Base-by-base conservation (phyloP, 1,140 invertebrate genomes). In the Chironomus striatipennis region DNA sequence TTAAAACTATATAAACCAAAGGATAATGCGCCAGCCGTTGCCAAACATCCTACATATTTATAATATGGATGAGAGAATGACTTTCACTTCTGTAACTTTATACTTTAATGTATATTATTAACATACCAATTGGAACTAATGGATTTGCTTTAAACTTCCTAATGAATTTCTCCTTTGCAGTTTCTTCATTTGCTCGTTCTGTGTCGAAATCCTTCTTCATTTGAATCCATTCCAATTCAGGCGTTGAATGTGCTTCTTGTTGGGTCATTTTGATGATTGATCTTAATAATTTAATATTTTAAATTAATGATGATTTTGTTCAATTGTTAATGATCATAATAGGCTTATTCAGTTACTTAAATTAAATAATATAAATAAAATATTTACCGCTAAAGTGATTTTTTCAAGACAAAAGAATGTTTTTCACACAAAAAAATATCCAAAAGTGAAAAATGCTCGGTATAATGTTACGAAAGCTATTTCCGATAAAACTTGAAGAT, bases 131-230 rank as follows among this genome's bases (percentile, higher is more conserved):
- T 8, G 92, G 91, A 34, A 93, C 90, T 75, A 92, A 84, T 0
- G 92, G 92, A 83, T 93, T 93, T 81, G 90, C 89, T 77, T 83
- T 85, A 9, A 88, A 85, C 86, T 93, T 93, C 70, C 90, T 84
- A 12, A 80, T 76, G 42, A 91, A 82, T 83, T 90, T 92, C 77
- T 89, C 85, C 76, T 81, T 81, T 3, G 83, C 83, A 6, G 85
- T 84, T 83, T 91, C 89, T 1, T 79, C 75, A 42, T 78, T 74
- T 12, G 47, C 47, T n/a, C 47, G 17, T 70, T 70, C 17, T 18
- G 6, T 10, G 34, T 81, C 82, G 79, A 90, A 84, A 7, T 91
- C 89, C 75, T 86, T 83, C 7, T 85, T 84, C 75, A 92, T 77
- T 78, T 87, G 83, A 70, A 91, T 81, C 91, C 90, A 92, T 76